phyloP scores from a whole-genome alignment of 2,113 vertebrate genomes.

The Peromyscus polionotus region DNA sequence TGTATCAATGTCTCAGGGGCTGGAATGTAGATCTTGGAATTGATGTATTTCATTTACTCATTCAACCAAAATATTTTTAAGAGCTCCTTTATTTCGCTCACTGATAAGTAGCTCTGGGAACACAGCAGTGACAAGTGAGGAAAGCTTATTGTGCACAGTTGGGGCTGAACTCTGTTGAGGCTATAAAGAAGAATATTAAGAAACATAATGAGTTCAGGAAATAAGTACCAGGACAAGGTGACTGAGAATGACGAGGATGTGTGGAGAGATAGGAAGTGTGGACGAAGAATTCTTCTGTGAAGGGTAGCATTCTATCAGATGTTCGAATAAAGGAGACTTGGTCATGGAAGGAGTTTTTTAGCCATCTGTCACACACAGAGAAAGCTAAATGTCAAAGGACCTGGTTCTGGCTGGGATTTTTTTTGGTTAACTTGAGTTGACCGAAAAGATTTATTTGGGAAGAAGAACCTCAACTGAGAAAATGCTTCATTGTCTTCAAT shows the following conservation, averaged over 20 bases:
- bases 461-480: too few relatives aligned
- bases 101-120: not conserved
- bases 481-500: too few relatives aligned
- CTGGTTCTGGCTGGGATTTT: not conserved
- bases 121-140: not conserved
- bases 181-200: not conserved
- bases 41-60: conserved; percentile 13
- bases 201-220: not conserved
- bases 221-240: not conserved
- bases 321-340: not conserved
- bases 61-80: not conserved
- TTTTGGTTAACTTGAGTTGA: not conserved
- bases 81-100: not conserved
- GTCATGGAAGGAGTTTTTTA: not conserved
- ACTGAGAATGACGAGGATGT: not conserved
- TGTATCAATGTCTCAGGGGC: not conserved
- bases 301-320: not conserved
- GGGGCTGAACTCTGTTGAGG: not conserved
- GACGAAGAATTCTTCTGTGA: not conserved
- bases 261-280: not conserved
- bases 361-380: not conserved
- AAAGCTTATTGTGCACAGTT: not conserved
- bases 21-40: not conserved
- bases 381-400: not conserved
- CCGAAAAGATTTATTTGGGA: not conserved